A percentile compares a stretch with the other conserved stretches of the same genome.
Conservation (phyloP, 2,797 vertebrate species). For the Chromis chromis region DNA sequence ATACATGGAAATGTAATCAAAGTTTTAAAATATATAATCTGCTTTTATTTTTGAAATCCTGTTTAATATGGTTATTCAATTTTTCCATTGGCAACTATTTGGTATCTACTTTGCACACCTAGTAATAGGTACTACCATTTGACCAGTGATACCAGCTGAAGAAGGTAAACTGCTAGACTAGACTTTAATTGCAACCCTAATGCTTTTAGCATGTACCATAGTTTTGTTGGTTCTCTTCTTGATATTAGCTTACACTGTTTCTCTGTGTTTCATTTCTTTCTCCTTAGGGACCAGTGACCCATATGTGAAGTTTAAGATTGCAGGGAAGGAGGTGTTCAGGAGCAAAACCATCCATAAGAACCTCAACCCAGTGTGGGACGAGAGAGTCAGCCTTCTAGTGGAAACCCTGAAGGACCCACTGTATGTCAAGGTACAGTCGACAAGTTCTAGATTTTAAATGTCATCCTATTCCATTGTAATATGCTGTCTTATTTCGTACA, state of each 20-base stretch:
- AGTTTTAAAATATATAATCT: too few relatives aligned
- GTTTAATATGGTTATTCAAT: too few relatives aligned
- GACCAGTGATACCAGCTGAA: too few relatives aligned
- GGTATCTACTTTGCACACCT: too few relatives aligned
- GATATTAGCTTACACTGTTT: neutral
- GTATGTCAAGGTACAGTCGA: conserved; percentile 90
- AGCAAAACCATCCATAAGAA: conserved; percentile 97
- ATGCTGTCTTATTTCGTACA: neutral
- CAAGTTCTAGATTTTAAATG: neutral
- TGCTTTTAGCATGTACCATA: neutral
- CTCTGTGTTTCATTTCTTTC: conserved; percentile 20
- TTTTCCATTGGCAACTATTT: too few relatives aligned
- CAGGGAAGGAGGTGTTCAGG: conserved; percentile 95
- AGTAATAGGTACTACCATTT: too few relatives aligned
- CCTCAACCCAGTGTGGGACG: conserved; percentile 97
- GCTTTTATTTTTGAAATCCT: too few relatives aligned
- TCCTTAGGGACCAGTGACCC: conserved; percentile 93
- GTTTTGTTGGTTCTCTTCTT: neutral
- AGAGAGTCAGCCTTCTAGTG: conserved; percentile 87
- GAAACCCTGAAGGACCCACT: conserved; percentile 89
- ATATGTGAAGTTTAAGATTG: conserved; percentile 97
- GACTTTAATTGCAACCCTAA: neutral
- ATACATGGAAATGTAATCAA: too few relatives aligned
- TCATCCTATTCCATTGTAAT: neutral
- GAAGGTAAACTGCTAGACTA: neutral